Base-by-base conservation (phyloP, 1,140 invertebrate species). In the Lordiphosa mommai region DNA sequence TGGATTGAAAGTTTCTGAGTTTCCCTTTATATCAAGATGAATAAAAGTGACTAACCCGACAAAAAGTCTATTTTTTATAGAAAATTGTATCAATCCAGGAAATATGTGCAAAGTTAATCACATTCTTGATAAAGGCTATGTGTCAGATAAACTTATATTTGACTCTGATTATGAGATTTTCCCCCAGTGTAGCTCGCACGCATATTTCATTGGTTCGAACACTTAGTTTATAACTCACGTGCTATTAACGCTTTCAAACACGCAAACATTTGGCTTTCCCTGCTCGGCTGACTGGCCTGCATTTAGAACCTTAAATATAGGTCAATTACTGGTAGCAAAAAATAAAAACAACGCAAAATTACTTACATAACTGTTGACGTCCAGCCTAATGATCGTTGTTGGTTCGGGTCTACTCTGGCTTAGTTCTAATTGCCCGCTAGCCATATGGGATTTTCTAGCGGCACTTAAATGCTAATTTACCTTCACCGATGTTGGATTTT, bases 391-490 rank as follows among this genome's bases (percentile, higher is more conserved):
- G 72, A 53, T 52, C 40, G n/a, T 47, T 36, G 27, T 49, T 53
- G 9, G 17, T 10, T 20, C 6, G 32, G 12, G 7, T 23, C 7
- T 44, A 13, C 44, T 27, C 20, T 34, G 37, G 16, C 38, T 56
- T 48, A 40, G 40, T 60, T 71, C 47, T 68, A 47, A 68, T 68
- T 60, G 63, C 55, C 16, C 61, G 52, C 61, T 58, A 36, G 63
- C 48, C 44, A 50, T 43, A 37, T 61, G 14, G 16, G n/a, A 47
- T 43, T 13, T 43, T 47, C 10, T 63, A 40, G 51, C 57, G 61
- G 77, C 71, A 82, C 61, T 72, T 84, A 82, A 76, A 82, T 82
- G 71, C 60, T 82, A 71, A 76, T 74, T 82, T 73, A 29, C 53
- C 53, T 64, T 43, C 44, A 66, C 46, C 52, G 23, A 64, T 64